A percentile compares a stretch with the other conserved stretches of the same genome.
phyloP scores from a whole-genome alignment of 1,140 invertebrate species.

The Phenacoccus solenopsis region DNA sequence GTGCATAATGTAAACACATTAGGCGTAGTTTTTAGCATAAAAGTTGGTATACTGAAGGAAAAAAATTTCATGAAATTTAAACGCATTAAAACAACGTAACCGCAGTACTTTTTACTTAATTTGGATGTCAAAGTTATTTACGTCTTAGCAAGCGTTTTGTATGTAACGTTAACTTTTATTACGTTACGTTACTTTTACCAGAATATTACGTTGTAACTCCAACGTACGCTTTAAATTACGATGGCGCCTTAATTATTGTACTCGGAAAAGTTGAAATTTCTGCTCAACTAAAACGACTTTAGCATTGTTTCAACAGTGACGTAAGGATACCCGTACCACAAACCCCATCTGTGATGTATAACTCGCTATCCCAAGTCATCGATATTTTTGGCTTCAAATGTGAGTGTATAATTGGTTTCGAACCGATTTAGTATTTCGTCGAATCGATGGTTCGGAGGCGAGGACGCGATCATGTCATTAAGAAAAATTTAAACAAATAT shows the following conservation, averaged over 20 bases:
- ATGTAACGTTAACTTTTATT: not conserved
- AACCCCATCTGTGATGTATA: too few relatives aligned
- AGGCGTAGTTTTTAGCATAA: not conserved
- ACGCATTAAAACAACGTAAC: not conserved
- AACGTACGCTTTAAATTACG: not conserved
- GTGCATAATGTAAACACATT: not conserved
- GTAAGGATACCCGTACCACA: too few relatives aligned
- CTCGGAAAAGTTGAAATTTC: not conserved
- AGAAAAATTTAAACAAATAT: not conserved
- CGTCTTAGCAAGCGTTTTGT: not conserved
- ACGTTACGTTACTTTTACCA: slow-evolving; percentile 1
- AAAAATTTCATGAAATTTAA: not conserved
- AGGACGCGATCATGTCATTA: not conserved
- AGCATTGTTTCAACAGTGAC: not conserved
- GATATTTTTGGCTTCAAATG: not conserved
- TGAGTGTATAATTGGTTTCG: not conserved
- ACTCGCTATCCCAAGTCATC: too few relatives aligned
- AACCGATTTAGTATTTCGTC: not conserved
- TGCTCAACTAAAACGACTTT: not conserved
- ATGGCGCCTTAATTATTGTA: not conserved
- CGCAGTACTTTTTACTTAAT: not conserved
- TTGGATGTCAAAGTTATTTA: not conserved
- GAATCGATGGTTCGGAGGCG: too few relatives aligned
- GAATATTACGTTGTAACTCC: not conserved
- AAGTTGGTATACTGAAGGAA: not conserved